A percentile compares a stretch with the other conserved stretches of the same genome.
Conservation (phyloP, 1,140 invertebrate genomes). For the Asbolus verrucosus region DNA sequence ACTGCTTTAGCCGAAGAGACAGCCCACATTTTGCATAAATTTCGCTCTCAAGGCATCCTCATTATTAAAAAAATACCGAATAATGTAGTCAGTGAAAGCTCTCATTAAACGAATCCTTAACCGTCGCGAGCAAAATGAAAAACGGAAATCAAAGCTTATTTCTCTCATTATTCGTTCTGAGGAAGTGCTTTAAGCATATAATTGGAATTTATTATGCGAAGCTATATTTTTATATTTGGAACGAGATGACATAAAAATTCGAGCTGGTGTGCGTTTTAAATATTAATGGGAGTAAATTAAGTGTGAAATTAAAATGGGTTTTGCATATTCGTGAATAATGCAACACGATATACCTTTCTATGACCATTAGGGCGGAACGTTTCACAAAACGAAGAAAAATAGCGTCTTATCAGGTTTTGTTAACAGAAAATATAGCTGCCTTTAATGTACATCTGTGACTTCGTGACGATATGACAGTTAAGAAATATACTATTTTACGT, state of each 20-base stretch:
- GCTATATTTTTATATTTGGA: background rate
- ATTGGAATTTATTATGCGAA: background rate
- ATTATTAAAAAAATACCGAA: no score
- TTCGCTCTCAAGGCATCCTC: no score
- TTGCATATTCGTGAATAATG: constrained; percentile 38
- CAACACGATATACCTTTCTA: constrained; percentile 20
- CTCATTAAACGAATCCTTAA: no score
- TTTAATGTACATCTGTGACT: constrained; percentile 12
- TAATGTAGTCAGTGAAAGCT: no score
- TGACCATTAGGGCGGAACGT: background rate
- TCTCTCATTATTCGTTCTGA: no score
- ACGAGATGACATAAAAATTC: constrained; percentile 7
- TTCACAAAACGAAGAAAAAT: constrained; percentile 18
- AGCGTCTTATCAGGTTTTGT: constrained; percentile 2
- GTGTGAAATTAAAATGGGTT: constrained; percentile 23
- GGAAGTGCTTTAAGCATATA: no score
- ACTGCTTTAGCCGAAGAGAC: no score
- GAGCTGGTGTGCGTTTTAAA: constrained; percentile 7
- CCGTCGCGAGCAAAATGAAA: no score
- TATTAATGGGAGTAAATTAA: constrained; percentile 26
- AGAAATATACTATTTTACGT: constrained; percentile 32
- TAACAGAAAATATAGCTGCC: background rate
- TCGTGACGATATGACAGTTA: constrained; percentile 6
- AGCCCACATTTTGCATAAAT: no score
- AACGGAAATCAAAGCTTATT: no score